Conservation (phyloP, 2,797 vertebrate genomes). For the Lepus oiostolus region DNA sequence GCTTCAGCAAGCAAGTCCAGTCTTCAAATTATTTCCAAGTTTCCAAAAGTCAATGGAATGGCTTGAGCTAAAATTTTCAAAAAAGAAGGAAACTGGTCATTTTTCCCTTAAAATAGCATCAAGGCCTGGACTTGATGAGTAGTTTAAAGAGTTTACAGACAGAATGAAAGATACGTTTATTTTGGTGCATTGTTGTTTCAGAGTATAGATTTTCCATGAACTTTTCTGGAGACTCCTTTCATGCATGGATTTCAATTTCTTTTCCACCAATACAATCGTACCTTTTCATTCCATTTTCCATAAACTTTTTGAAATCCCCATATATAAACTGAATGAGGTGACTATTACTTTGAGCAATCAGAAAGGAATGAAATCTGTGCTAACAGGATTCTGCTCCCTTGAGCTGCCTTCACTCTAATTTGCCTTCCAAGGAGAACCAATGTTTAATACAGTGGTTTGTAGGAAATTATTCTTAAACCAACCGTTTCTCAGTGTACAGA, state of each 20-base stretch:
- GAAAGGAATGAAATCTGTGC: constrained; percentile 37
- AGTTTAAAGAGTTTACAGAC: no score
- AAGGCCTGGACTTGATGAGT: neutral
- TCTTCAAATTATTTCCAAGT: constrained; percentile 35
- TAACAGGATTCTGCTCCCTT: constrained; percentile 7
- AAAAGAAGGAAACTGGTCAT: neutral
- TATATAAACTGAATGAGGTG: neutral
- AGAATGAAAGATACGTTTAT: no score
- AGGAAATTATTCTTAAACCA: constrained; percentile 65
- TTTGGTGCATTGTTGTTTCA: no score
- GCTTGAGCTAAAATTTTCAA: neutral
- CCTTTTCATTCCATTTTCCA: no score
- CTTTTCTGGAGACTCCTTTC: no score
- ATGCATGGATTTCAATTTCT: no score
- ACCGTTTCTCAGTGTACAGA: constrained; percentile 43
- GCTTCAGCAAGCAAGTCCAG: neutral
- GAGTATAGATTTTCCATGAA: no score
- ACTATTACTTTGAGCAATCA: neutral
- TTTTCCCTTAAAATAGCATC: constrained; percentile 54
- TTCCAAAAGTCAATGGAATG: constrained; percentile 44
- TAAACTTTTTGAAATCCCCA: no score
- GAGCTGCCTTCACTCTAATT: neutral
- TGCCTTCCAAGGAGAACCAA: constrained; percentile 48
- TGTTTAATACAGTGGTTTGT: constrained; percentile 12
- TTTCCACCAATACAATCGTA: no score